These are phyloP conservation scores for Sympetrum striolatum DNA, from an alignment of 2,888 invertebrate species.

Conservation along the genomic window DNA sequence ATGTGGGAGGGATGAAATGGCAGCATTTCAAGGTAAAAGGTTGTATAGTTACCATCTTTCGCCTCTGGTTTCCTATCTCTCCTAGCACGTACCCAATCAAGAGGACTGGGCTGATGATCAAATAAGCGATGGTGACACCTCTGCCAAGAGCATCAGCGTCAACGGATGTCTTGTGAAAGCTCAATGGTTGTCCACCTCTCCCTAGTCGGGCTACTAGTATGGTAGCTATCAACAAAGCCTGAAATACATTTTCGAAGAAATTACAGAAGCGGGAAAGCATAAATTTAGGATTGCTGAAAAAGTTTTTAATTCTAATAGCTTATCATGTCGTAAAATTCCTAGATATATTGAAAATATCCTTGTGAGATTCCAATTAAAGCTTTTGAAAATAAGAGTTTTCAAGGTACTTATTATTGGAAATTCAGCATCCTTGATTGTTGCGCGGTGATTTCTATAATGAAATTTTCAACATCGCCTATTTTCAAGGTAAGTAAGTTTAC, in stretches of 20 bases:
- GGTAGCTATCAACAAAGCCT: conserved; percentile 47
- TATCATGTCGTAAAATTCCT: no score
- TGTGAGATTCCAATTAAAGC: no score
- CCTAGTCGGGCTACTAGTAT: conserved; percentile 47
- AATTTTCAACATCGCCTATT: no score
- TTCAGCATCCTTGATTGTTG: no score
- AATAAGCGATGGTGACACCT: conserved; percentile 47
- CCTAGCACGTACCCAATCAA: conserved; percentile 47
- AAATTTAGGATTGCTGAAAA: background rate
- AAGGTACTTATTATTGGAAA: no score
- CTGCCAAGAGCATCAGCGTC: conserved; percentile 47
- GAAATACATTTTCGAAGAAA: background rate
- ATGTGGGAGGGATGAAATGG: background rate
- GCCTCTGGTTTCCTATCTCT: conserved; percentile 46
- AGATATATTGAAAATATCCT: no score
- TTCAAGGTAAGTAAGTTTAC: background rate
- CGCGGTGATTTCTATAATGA: background rate
- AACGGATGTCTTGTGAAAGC: conserved; percentile 46
- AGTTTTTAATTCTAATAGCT: no score
- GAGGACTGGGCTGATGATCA: conserved; percentile 47
- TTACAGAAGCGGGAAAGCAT: background rate
- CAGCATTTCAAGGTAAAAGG: background rate
- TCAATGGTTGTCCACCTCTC: conserved; percentile 45
- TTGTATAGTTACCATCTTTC: conserved; percentile 46
- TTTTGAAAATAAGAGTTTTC: no score